Base-by-base conservation (phyloP, 1,140 invertebrate species). In the Drosophila subobscura region DNA sequence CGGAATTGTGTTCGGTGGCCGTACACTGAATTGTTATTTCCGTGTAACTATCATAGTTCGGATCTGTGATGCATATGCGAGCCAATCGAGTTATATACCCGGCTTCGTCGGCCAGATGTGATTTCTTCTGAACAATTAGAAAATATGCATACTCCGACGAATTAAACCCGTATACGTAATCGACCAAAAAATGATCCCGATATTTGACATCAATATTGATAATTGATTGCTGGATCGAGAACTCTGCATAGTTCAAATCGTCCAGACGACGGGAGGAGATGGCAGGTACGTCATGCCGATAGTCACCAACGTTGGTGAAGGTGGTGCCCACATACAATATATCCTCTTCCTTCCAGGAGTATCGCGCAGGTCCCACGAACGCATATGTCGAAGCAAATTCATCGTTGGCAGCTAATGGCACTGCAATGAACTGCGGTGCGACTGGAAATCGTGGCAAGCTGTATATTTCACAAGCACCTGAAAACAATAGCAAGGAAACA, bases 141-240 rank as follows among this genome's bases (percentile, higher is more conserved):
- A 99, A 98, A 91, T 99, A 99, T 3, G 97, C 97, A 92, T 97
- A 99, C 65, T 97, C 96, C 80, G 95, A 97, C 2, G 97, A 96
- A 92, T 98, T 97, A 90, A 99, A 99, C 8, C 98, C 98, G 92
- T 98, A 98, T 2, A 99, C 94, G 92, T 99, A 99, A 86, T 97
- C 95, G 20, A 99, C 97, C 5, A 98, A 93, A 92, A 98, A 98
- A 90, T 98, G 97, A 92, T 98, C 97, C 59, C 97, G 94, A 91
- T 98, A 98, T 89, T 98, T 98, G 8, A 98, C 97, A 92, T 98
- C 97, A 61, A 98, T 98, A 73, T 95, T 94, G n/a, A 98, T 93
- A 46, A 95, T 94, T 25, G 97, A 97, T 90, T 98, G 96, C 90
- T 97, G 96, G 88, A 98, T 98, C 2, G 96, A 96, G 68, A 94